Evolutionary conservation across 2,113 vertebrate species (phyloP).

Genomic region (Mobula hypostoma): DNA sequence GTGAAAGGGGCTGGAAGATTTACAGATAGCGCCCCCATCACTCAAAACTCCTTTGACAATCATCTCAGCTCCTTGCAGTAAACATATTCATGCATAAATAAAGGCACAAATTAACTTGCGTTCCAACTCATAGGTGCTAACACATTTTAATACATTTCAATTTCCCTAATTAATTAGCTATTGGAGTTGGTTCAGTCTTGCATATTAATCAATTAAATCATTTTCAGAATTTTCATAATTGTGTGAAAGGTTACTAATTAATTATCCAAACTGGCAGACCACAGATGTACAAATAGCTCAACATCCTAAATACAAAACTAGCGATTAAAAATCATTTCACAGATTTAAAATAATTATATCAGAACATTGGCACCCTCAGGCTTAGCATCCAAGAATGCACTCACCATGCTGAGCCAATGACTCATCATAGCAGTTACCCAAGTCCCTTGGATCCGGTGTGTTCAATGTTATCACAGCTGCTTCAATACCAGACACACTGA

Average conservation of each 20-base stretch:
- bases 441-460: not conserved
- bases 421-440: not conserved
- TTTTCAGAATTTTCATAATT: slow-evolving; percentile 24
- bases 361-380: too few relatives aligned
- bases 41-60: not conserved
- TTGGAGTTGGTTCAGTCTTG: not conserved
- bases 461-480: not conserved
- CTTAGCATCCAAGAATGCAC: slow-evolving; percentile 13
- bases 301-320: not conserved
- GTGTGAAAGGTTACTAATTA: slow-evolving; percentile 29
- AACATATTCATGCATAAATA: slow-evolving; percentile 17
- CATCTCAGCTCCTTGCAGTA: not conserved
- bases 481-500: not conserved
- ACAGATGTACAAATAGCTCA: not conserved
- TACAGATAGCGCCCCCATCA: not conserved
- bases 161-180: slow-evolving; percentile 38
- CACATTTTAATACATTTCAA: slow-evolving; percentile 35
- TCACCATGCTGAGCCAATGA: not conserved
- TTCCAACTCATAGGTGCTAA: slow-evolving; percentile 22
- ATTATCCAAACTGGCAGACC: slow-evolving; percentile 25
- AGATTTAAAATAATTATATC: slow-evolving; percentile 16
- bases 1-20: not conserved
- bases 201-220: slow-evolving; percentile 37
- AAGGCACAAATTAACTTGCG: slow-evolving; percentile 33
- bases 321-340: slow-evolving; percentile 20